Percentiles rank a stretch among this genome's conserved stretches.
These are phyloP conservation scores for Lonchura striata DNA, from an alignment of 2,113 vertebrate genomes.

Conservation along the genomic window DNA sequence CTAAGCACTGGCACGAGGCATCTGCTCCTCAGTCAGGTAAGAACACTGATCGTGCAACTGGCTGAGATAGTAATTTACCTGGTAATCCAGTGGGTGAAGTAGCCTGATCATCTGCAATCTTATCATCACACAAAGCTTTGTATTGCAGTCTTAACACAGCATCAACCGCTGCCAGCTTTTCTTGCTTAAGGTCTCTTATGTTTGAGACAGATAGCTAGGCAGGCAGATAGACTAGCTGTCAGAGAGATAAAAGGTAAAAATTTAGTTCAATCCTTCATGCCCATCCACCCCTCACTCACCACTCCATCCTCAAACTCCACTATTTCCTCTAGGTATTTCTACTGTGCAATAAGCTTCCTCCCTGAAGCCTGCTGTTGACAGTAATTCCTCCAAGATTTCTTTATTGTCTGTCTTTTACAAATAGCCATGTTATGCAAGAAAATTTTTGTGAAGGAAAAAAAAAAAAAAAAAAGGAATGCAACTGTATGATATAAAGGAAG, in stretches of 20 bases:
- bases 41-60: not conserved
- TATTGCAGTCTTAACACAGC: not conserved
- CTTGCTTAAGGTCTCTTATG: not conserved
- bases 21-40: not conserved
- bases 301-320: not conserved
- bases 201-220: not conserved
- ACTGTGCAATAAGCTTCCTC: fast-evolving
- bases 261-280: not conserved
- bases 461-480: not conserved
- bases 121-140: not conserved
- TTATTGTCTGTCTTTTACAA: not conserved
- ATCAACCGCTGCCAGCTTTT: not conserved
- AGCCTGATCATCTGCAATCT: not conserved
- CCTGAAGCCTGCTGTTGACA: not conserved
- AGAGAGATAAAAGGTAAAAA: not conserved
- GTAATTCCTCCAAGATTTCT: not conserved
- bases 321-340: not conserved
- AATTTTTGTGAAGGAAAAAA: not conserved
- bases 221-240: not conserved
- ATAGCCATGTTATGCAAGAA: not conserved
- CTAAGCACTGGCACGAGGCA: fast-evolving
- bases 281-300: fast-evolving
- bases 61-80: not conserved
- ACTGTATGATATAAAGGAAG: not conserved
- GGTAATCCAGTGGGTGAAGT: not conserved